Percentiles rank a stretch among this genome's conserved stretches.
Conservation (phyloP, 2,888 invertebrate genomes). For the Helicoverpa assulta region DNA sequence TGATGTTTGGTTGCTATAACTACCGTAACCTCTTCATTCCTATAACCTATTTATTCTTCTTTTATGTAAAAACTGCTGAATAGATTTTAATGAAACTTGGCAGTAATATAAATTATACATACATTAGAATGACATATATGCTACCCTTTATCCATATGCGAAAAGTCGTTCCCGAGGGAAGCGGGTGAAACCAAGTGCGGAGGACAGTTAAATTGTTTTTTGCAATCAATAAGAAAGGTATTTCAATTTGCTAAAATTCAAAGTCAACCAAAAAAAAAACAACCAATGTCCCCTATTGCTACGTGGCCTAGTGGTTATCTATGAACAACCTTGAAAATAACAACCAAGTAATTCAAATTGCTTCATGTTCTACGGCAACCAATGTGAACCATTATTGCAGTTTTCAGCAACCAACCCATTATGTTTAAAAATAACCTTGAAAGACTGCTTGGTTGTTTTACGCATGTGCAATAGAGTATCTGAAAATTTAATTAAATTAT, state of each 20-base stretch:
- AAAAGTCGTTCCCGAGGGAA: too few species aligned
- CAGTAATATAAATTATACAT: too few species aligned
- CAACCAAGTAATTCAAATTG: slow-evolving; percentile 34
- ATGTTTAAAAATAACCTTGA: slow-evolving; percentile 18
- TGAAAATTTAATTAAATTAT: not conserved
- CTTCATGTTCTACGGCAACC: slow-evolving; percentile 26
- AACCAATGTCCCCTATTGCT: not conserved
- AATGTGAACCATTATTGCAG: slow-evolving; percentile 18
- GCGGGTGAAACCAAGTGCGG: too few species aligned
- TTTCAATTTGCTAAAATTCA: not conserved
- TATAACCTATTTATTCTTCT: too few species aligned
- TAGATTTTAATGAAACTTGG: too few species aligned
- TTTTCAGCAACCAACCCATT: slow-evolving; percentile 1
- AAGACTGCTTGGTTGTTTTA: not conserved
- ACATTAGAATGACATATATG: too few species aligned
- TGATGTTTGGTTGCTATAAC: not conserved
- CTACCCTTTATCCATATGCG: too few species aligned
- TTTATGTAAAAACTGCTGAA: too few species aligned
- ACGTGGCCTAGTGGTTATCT: slow-evolving; percentile 23
- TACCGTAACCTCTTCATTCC: not conserved
- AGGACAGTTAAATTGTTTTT: too few species aligned
- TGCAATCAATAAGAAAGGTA: not conserved
- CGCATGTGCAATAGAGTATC: not conserved
- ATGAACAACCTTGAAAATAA: slow-evolving; percentile 19
- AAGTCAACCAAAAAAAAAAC: not conserved